Percentiles rank a stretch among this genome's conserved stretches.
These are phyloP conservation scores for Chrysodeixis includens DNA, from an alignment of 2,888 invertebrate species.

Conservation along the genomic window DNA sequence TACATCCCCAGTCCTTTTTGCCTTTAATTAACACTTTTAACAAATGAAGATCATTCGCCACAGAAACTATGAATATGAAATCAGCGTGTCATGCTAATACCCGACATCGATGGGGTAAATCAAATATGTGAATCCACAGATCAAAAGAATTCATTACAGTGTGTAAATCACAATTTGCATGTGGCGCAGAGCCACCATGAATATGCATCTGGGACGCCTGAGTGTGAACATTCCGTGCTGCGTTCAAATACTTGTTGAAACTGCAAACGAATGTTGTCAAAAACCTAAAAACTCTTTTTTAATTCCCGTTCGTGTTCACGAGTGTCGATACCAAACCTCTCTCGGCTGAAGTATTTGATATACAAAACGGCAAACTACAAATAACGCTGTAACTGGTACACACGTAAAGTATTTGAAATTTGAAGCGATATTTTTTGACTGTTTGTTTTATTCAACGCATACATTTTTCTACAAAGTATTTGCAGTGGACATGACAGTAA, in stretches of 20 bases:
- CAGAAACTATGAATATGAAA: slow-evolving; percentile 88
- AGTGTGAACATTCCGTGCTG: slow-evolving; percentile 82
- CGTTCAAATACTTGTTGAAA: slow-evolving; percentile 67
- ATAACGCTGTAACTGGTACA: slow-evolving; percentile 33
- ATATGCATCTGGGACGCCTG: slow-evolving; percentile 86
- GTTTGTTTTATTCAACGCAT: slow-evolving; percentile 10
- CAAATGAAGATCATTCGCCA: slow-evolving; percentile 71
- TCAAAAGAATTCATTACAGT: slow-evolving; percentile 90
- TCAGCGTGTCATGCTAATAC: slow-evolving; percentile 83
- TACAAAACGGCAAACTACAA: slow-evolving; percentile 37
- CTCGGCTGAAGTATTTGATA: slow-evolving; percentile 39
- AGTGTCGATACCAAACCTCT: slow-evolving; percentile 32
- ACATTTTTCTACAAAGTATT: background rate
- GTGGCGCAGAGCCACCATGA: slow-evolving; percentile 85
- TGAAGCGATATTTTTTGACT: slow-evolving; percentile 21
- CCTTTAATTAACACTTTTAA: slow-evolving; percentile 66
- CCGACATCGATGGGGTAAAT: slow-evolving; percentile 87
- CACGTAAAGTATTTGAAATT: slow-evolving; percentile 37
- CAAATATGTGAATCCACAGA: slow-evolving; percentile 89
- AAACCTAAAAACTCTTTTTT: slow-evolving; percentile 15
- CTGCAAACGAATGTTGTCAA: slow-evolving; percentile 34
- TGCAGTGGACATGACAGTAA: too few species aligned
- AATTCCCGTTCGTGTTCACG: slow-evolving; percentile 7
- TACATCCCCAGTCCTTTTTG: slow-evolving; percentile 36
- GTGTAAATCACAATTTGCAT: slow-evolving; percentile 89